Conservation (phyloP, 2,888 invertebrate species). For the Kuschelorhynchus macadamiae region DNA sequence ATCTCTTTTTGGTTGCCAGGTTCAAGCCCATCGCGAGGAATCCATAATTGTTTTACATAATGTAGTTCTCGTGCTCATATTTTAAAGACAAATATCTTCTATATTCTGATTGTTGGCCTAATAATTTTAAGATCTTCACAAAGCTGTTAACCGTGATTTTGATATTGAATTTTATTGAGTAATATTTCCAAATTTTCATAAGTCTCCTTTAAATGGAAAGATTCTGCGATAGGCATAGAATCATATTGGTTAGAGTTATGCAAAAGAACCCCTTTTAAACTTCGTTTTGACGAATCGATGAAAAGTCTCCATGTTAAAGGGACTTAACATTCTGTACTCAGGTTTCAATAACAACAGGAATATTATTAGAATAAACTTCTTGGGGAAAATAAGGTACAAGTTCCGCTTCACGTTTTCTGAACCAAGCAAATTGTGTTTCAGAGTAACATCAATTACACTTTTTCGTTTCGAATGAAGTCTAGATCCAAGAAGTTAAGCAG, state of each 20-base stretch:
- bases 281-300: slow-evolving; percentile 3
- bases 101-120: not conserved
- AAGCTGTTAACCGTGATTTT: not conserved
- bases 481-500: no score
- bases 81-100: not conserved
- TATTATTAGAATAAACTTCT: no score
- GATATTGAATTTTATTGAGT: not conserved
- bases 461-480: no score
- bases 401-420: no score
- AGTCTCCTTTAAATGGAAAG: not conserved
- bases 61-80: not conserved
- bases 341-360: no score
- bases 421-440: no score
- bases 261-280: slow-evolving; percentile 1
- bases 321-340: no score
- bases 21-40: no score
- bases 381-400: no score
- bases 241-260: not conserved
- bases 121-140: slow-evolving; percentile 1
- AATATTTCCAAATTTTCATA: not conserved
- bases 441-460: no score
- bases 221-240: not conserved
- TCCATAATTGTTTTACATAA: no score
- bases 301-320: not conserved
- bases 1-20: no score